Evolutionary conservation across 2,888 invertebrate genomes (phyloP), one percentile per base, ranked within the genome.

Genomic region (Xestia c-nigrum): DNA sequence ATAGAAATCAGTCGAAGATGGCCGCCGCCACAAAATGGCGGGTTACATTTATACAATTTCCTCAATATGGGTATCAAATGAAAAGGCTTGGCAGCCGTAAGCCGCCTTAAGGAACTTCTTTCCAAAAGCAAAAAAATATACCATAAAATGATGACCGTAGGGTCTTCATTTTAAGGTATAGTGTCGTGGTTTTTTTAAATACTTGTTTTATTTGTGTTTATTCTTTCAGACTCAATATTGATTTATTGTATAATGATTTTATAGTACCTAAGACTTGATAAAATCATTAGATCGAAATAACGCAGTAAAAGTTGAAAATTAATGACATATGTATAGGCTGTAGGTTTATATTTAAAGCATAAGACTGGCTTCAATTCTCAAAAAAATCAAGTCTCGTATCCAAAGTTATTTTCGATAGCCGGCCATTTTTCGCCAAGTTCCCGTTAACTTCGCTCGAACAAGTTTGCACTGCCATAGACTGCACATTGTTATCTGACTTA

Each of bases 401-500:
- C 21, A 38, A 83, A 74, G 47, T 64, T 68, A 55, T 57, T 52
- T 61, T 43, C 74, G 52, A 78, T 61, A 38, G 57, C 3, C 46
- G 47, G 38, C 40, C 19, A 47, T 64, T 83, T 46, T 74, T 70
- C 66, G 31, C 43, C 19, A 59, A 74, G 52, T 68, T 64, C 24
- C 40, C n/a, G 19, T 16, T 21, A 73, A 72, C 38, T 77, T 81
- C 10, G 47, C 38, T 24, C 19, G 63, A 59, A 43, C 43, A 74
- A 79, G 79, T 79, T 83, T 57, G 59, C 46, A 43, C 40, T 40
- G 38, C 16, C 24, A 46, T 21, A 31, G 61, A 71, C 63, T 70
- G 57, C 78, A 86, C 78, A 75, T 80, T 83, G 88, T 84, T 85
- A 64, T 52, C 57, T 66, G 80, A 83, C 74, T 80, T 77, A 67